Evolutionary conservation across 2,113 vertebrate genomes (phyloP).

Genomic region (Bagarius yarrelli): DNA sequence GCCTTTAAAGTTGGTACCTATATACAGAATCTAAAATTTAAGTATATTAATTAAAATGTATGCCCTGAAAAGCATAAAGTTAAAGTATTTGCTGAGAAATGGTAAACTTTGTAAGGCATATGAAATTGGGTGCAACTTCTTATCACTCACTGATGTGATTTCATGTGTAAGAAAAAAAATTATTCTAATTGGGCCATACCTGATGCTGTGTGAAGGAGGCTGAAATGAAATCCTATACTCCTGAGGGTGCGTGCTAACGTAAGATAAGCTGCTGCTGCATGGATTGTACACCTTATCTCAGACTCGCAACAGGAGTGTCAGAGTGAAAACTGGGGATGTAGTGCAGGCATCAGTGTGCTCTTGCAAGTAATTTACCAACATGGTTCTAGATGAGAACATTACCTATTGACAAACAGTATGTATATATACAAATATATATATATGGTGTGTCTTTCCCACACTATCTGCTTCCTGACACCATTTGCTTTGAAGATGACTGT

Average conservation of each 20-base stretch:
- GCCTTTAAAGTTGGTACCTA: not conserved
- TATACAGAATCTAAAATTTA: not conserved
- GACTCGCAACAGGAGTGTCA: constrained; percentile 66
- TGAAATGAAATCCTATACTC: constrained; percentile 70
- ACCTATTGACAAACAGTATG: not conserved
- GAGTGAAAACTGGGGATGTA: constrained; percentile 72
- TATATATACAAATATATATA: too few species aligned
- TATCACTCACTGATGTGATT: constrained; percentile 65
- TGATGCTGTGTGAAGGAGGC: constrained; percentile 63
- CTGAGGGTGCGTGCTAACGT: constrained; percentile 67
- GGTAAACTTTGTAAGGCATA: constrained; percentile 42
- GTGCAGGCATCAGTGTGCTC: constrained; percentile 68
- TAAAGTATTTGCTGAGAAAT: constrained; percentile 33
- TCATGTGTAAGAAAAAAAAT: constrained; percentile 53
- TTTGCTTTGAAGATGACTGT: too few species aligned
- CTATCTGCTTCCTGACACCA: too few species aligned
- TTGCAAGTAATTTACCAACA: constrained; percentile 70
- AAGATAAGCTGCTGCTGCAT: constrained; percentile 74
- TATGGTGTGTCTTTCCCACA: too few species aligned
- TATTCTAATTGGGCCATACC: constrained; percentile 76
- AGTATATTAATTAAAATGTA: not conserved
- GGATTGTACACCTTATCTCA: constrained; percentile 75
- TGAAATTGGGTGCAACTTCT: constrained; percentile 52
- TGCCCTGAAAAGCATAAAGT: not conserved
- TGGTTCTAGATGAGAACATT: constrained; percentile 56